Evolutionary conservation across 2,888 invertebrate genomes (phyloP), one percentile per base, ranked within the genome.

Genomic region (Drosophila melanocephala): DNA sequence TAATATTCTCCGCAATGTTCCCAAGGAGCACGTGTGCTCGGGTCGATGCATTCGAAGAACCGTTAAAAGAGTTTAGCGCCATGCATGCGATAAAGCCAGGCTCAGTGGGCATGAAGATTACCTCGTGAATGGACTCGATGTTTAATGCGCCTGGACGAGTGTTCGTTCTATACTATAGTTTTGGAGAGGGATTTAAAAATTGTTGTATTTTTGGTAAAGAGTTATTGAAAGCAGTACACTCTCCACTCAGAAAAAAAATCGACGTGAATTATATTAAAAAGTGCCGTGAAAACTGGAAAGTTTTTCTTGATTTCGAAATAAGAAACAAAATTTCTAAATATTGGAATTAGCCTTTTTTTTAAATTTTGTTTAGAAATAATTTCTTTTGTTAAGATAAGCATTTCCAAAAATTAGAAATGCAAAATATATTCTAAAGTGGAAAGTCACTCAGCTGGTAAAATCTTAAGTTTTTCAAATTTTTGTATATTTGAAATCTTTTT

Each of bases 61-160:
- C 93, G 2, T 94, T 94, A n/a, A 93, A 77, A 2, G 79, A 61
- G 83, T 95, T 95, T 28, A 77, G 84, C 0, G 95, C 95, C 0
- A 62, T 59, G 78, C 95, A 95, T 53, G 85, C 90, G 0, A 94
- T 84, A 22, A 90, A 89, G 12, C 95, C 95, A 0, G 95, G 94
- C 16, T 91, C 75, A 4, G 84, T 85, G 7, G 94, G 93, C 22
- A 79, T 91, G 30, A 95, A 92, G 68, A 89, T 90, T 7, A 94
- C 78, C 42, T 92, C 92, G 10, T 94, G 94, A 14, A 91, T 70
- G 22, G 68, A 80, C 44, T 93, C 93, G 12, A 92, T 81, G 28
- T 72, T 77, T 3, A 84, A 61, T 12, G 73, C 58, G 0, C 92
- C 92, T 4, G 82, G 75, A 2, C 83, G 70, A 1, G 83, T 75